Evolutionary conservation across 2,888 invertebrate genomes (phyloP).

Genomic region (Acleris literana): DNA sequence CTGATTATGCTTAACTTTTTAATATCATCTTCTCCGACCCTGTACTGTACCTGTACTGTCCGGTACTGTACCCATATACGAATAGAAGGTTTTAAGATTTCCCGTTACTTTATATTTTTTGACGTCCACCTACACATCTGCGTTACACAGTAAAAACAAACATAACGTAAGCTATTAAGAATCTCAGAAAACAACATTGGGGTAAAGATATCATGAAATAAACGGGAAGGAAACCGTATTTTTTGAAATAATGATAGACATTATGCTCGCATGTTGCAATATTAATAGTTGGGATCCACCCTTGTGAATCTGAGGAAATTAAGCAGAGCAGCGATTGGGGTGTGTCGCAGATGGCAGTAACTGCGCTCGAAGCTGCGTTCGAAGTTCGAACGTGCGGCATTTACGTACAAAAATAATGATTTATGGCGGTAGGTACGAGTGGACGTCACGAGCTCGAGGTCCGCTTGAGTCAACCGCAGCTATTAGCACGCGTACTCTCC

Average conservation of each 20-base stretch:
- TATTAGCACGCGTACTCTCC: slow-evolving; percentile 59
- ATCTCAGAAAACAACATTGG: neutral
- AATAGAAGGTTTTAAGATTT: too few relatives aligned
- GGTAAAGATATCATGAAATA: slow-evolving; percentile 2
- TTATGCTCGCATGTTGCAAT: slow-evolving; percentile 61
- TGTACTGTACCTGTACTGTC: too few relatives aligned
- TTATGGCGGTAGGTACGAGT: slow-evolving; percentile 62
- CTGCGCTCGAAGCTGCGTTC: slow-evolving; percentile 59
- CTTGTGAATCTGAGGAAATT: slow-evolving; percentile 75
- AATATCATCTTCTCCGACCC: too few relatives aligned
- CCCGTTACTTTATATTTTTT: too few relatives aligned
- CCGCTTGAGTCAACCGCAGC: slow-evolving; percentile 52
- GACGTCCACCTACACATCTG: too few relatives aligned
- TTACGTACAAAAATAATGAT: slow-evolving; percentile 71
- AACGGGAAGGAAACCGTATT: slow-evolving; percentile 23
- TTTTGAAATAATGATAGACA: slow-evolving; percentile 44
- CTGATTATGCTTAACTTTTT: too few relatives aligned
- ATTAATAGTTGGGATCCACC: slow-evolving; percentile 71
- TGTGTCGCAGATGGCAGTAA: slow-evolving; percentile 79
- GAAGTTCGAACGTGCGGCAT: slow-evolving; percentile 58
- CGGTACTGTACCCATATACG: too few relatives aligned
- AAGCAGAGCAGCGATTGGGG: slow-evolving; percentile 72
- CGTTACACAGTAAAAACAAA: too few relatives aligned
- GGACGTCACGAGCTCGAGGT: slow-evolving; percentile 49
- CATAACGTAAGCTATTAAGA: too few relatives aligned